These are phyloP conservation scores for Trematomus loennbergii DNA, from an alignment of 2,113 vertebrate species.

Conservation along the genomic window DNA sequence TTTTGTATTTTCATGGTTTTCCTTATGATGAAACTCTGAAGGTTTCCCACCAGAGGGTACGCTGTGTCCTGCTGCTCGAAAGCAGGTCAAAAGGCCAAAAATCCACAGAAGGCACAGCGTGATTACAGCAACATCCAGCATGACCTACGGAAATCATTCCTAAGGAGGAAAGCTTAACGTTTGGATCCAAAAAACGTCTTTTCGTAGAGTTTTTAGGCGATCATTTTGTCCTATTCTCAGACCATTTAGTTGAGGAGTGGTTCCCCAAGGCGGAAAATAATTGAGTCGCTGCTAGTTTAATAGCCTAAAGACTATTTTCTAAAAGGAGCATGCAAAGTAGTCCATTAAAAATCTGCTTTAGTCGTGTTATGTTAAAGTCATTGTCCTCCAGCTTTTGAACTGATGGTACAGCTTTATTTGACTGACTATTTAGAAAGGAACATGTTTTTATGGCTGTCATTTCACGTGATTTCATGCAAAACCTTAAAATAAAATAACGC, in stretches of 20 bases:
- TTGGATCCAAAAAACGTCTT: neutral
- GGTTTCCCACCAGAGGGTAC: slow-evolving; percentile 13
- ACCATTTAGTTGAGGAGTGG: neutral
- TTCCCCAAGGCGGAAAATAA: slow-evolving; percentile 25
- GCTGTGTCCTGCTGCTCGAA: slow-evolving; percentile 21
- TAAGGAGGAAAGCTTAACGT: neutral
- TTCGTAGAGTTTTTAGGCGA: neutral
- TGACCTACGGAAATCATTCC: neutral
- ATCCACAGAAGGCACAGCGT: neutral
- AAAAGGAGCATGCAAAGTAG: neutral
- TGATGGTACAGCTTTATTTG: neutral
- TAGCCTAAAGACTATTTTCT: slow-evolving; percentile 3
- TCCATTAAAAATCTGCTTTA: neutral
- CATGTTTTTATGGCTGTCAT: neutral
- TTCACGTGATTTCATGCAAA: neutral
- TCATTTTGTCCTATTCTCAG: neutral
- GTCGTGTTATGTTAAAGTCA: neutral
- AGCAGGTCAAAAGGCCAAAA: slow-evolving; percentile 12
- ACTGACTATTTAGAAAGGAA: neutral
- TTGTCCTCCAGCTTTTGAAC: neutral
- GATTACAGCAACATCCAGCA: neutral
- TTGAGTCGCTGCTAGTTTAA: slow-evolving; percentile 12
- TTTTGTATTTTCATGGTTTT: slow-evolving; percentile 8
- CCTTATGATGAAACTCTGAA: neutral
- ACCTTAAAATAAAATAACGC: neutral